Conservation (phyloP, 2,888 invertebrate genomes). For the Andrena flavipes region DNA sequence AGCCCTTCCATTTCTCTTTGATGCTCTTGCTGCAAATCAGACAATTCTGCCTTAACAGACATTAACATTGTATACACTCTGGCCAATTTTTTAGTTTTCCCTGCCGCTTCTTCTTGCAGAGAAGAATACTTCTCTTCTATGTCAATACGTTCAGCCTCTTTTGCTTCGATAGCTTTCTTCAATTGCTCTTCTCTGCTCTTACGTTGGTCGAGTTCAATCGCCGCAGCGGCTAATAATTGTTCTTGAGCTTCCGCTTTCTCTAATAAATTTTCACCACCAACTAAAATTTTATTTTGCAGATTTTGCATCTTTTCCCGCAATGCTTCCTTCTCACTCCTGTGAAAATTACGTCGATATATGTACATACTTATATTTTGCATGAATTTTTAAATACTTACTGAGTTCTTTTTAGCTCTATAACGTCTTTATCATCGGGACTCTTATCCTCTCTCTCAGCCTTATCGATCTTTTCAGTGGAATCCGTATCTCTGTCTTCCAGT, state of each 20-base stretch:
- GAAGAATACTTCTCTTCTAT: conserved; percentile 97
- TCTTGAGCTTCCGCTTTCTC: conserved; percentile 99
- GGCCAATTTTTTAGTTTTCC: conserved; percentile 96
- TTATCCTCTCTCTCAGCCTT: conserved; percentile 87
- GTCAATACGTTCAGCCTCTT: conserved; percentile 96
- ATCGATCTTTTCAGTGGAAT: conserved; percentile 83
- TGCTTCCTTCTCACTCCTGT: conserved; percentile 91
- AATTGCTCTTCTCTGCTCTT: conserved; percentile 92
- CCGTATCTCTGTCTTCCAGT: conserved; percentile 86
- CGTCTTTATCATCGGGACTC: conserved; percentile 85
- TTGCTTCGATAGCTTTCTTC: conserved; percentile 93
- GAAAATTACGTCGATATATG: conserved; percentile 36
- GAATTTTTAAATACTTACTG: conserved; percentile 84
- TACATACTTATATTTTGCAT: not conserved
- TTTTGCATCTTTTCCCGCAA: conserved; percentile 94
- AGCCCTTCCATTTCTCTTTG: conserved; percentile 98
- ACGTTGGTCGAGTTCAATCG: conserved; percentile 92
- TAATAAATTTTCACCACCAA: conserved; percentile 98
- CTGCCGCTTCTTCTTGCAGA: conserved; percentile 97
- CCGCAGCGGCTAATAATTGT: conserved; percentile 94
- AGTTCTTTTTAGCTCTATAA: conserved; percentile 90
- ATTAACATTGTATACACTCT: conserved; percentile 94
- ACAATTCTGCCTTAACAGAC: conserved; percentile 93
- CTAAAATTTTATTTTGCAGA: conserved; percentile 97
- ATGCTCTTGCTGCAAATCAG: conserved; percentile 96